Evolutionary conservation across 2,888 invertebrate genomes (phyloP), one percentile per base, ranked within the genome.

Genomic region (Latheticus oryzae): DNA sequence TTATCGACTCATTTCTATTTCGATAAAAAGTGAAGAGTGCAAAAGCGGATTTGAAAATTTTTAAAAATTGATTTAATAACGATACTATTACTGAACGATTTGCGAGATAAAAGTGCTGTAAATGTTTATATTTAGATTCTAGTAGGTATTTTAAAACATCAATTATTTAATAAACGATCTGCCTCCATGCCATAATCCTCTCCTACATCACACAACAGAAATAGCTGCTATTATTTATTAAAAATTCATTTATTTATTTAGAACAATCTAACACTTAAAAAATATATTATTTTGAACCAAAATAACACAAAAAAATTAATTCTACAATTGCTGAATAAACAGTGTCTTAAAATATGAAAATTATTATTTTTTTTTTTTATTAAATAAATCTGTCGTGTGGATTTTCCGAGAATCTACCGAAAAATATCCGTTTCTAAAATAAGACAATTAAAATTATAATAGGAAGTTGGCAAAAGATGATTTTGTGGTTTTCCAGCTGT

Each of bases 1-100:
- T 1, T n/a, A 3, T 42, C 16, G 42, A n/a, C 45, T 45, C 32
- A 47, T 5, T 35, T 23, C 47, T 47, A 47, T 47, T 47, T 47
- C 9, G 12, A 9, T 3, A n/a, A 23, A 21, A 40, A 19, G n/a
- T n/a, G n/a, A n/a, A n/a, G 12, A 32, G 9, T 16, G 16, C 33
- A 13, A n/a, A 9, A 11, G 11, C 3, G 13, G 11, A 13, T 28
- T 4, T 8, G 3, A 4, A 28, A 5, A 28, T 28, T 8, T 8
- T 4, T 4, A 28, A n/a, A n/a, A n/a, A 28, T 28, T 8, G 9
- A n/a, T n/a, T n/a, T n/a, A n/a, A n/a, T n/a, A n/a, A n/a, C n/a
- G n/a, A n/a, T n/a, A 24, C 7, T 7, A 24, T 24, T 24, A 7
- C 9, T 28, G 9, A 28, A 5, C 28, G 28, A 9, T 28, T 28